These are phyloP conservation scores for Gavia stellata DNA, from an alignment of 2,113 vertebrate species.

Conservation along the genomic window DNA sequence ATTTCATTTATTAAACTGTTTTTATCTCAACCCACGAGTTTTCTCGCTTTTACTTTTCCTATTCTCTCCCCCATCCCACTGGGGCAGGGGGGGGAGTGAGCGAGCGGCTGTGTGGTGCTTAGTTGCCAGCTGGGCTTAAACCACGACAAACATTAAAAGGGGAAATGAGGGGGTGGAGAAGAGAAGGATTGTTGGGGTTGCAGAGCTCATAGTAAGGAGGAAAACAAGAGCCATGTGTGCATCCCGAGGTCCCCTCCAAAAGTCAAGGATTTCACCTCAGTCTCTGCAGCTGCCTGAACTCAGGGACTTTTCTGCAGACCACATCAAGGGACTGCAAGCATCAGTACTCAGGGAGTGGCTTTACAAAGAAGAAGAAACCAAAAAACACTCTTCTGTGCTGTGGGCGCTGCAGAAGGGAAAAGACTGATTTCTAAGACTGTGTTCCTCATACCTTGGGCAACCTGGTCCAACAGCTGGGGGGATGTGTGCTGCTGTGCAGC, in stretches of 20 bases:
- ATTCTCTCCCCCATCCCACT: too few relatives aligned
- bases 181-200: neutral
- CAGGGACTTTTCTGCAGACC: neutral
- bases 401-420: neutral
- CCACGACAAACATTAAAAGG: neutral
- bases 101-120: too few relatives aligned
- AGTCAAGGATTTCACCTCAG: neutral
- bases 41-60: too few relatives aligned
- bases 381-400: neutral
- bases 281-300: neutral
- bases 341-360: neutral
- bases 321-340: neutral
- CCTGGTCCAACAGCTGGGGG: accelerated
- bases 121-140: too few relatives aligned
- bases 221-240: neutral
- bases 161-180: neutral
- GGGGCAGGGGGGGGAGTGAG: too few relatives aligned
- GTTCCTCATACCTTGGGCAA: neutral
- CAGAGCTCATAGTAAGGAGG: neutral
- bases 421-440: neutral
- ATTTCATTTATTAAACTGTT: too few relatives aligned
- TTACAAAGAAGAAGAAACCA: neutral
- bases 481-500: neutral
- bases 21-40: too few relatives aligned
- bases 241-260: neutral